phyloP scores from a whole-genome alignment of 2,113 vertebrate species.

The Xiphophorus couchianus region DNA sequence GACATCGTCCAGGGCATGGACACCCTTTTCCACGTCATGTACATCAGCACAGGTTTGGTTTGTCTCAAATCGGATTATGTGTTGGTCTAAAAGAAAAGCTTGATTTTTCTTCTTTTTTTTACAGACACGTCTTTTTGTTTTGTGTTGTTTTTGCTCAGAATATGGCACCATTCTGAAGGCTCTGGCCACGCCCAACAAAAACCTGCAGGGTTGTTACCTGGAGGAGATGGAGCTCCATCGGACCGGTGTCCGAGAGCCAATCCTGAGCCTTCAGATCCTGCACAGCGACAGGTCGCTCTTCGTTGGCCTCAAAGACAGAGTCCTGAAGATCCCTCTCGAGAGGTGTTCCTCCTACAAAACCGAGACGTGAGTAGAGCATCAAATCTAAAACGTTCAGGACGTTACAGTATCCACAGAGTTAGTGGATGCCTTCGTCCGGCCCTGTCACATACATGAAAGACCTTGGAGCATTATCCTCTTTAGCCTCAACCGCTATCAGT shows the following conservation, averaged over 20 bases:
- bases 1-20: conserved; percentile 97
- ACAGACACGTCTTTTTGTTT: not conserved
- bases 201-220: conserved; percentile 93
- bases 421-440: not conserved
- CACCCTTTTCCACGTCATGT: conserved; percentile 95
- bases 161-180: conserved; percentile 96
- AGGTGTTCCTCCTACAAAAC: conserved; percentile 89
- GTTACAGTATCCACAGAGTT: not conserved
- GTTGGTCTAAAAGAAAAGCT: not conserved
- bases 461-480: not conserved
- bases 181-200: conserved; percentile 90
- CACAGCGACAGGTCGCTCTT: conserved; percentile 94
- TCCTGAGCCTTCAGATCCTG: conserved; percentile 93
- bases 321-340: conserved; percentile 94
- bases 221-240: conserved; percentile 96
- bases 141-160: conserved; percentile 77
- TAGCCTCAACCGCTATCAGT: not conserved
- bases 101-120: not conserved
- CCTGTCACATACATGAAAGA: not conserved
- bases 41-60: conserved; percentile 92
- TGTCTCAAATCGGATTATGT: not conserved
- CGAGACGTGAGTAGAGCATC: conserved; percentile 78
- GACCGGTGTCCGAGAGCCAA: conserved; percentile 83
- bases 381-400: not conserved
- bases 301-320: conserved; percentile 89